Evolutionary conservation across 2,113 vertebrate genomes (phyloP).

Genomic region (Charina bottae): DNA sequence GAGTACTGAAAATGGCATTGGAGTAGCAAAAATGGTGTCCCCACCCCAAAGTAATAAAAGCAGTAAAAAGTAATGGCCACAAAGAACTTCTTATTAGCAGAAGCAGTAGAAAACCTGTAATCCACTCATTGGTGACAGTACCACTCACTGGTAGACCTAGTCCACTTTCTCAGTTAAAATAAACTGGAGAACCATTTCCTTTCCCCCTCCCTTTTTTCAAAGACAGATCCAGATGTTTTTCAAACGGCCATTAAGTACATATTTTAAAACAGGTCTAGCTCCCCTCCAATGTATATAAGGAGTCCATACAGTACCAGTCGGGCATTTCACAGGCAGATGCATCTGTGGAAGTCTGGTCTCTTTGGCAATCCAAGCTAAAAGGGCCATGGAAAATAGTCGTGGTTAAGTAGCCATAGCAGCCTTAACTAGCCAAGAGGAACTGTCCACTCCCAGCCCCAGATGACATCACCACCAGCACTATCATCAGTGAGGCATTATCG

Average conservation of each 20-base stretch:
- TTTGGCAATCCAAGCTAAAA: neutral
- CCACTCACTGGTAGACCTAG: neutral
- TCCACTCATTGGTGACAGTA: neutral
- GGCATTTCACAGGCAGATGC: neutral
- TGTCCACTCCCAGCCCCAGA: too few relatives aligned
- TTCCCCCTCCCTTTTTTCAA: neutral
- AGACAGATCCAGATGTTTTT: neutral
- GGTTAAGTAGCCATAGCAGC: too few relatives aligned
- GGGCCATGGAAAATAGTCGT: neutral
- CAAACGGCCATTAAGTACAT: neutral
- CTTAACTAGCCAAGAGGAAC: too few relatives aligned
- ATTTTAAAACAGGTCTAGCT: neutral
- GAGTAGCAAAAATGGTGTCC: neutral
- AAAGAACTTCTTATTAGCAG: neutral
- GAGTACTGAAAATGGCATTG: neutral
- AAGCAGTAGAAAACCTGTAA: neutral
- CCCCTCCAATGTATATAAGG: neutral
- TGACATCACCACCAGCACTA: too few relatives aligned
- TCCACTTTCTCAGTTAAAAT: neutral
- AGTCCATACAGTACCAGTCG: neutral
- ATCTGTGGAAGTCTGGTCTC: neutral
- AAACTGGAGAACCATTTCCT: neutral
- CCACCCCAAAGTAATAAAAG: neutral
- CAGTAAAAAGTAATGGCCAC: neutral
- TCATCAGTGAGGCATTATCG: too few relatives aligned